These are phyloP conservation scores for Diachasma alloeum DNA, from an alignment of 1,140 invertebrate genomes.

Conservation along the genomic window DNA sequence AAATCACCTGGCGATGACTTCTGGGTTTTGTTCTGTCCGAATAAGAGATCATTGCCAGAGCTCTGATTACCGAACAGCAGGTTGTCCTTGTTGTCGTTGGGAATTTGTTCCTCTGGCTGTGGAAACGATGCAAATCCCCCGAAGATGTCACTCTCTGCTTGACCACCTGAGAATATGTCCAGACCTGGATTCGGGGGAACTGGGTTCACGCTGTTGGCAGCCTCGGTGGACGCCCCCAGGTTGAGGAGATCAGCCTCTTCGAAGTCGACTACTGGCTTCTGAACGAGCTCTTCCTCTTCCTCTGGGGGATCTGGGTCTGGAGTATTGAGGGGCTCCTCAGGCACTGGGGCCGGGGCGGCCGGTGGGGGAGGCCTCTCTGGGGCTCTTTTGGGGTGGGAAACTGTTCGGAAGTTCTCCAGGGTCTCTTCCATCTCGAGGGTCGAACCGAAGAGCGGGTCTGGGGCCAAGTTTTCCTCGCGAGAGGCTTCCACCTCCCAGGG, in stretches of 20 bases:
- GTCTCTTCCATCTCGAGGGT: conserved; percentile 85
- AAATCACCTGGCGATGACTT: conserved; percentile 36
- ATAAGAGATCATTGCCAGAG: conserved; percentile 42
- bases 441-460: conserved; percentile 78
- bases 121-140: conserved; percentile 65
- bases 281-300: conserved; percentile 31
- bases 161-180: conserved; percentile 54
- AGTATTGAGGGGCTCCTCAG: too few species aligned
- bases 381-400: background rate
- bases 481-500: conserved; percentile 76
- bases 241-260: conserved; percentile 61
- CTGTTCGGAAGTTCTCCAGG: conserved; percentile 77
- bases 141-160: conserved; percentile 68
- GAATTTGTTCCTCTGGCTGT: conserved; percentile 38
- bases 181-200: conserved; percentile 36
- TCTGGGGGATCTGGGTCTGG: conserved; percentile 13
- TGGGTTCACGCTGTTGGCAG: conserved; percentile 26
- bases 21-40: conserved; percentile 33
- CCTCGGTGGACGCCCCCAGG: conserved; percentile 47
- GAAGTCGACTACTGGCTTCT: conserved; percentile 40
- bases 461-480: conserved; percentile 51
- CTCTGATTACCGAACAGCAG: conserved; percentile 34
- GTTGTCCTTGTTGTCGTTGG: conserved; percentile 27
- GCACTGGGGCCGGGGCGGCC: background rate
- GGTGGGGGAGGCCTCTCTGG: background rate